Evolutionary conservation across 2,888 invertebrate species (phyloP), one percentile per base, ranked within the genome.

Genomic region (Gisinianus flammeolus): DNA sequence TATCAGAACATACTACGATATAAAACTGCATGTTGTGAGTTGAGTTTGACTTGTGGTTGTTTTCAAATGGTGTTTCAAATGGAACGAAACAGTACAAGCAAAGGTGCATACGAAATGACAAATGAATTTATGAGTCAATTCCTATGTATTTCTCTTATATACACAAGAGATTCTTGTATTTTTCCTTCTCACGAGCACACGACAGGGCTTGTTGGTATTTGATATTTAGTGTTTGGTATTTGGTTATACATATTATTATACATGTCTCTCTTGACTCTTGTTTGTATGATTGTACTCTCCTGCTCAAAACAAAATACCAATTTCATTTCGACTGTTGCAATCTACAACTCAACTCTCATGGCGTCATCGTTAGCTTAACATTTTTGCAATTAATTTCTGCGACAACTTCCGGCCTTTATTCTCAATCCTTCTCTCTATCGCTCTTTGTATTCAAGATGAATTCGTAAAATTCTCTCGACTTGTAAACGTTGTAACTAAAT

Each of bases 351-450:
- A 44, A 26, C n/a, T 22, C n/a, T 24, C 35, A 44, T 71, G 28
- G 10, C 31, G 71, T 71, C 71, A 71, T 56, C 71, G 66, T 71
- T 26, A 52, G 52, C 16, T 30, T 71, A 1, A 30, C 71, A 71
- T 56, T 71, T 56, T 71, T 24, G 56, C 71, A 71, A 71, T 71
- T 71, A 71, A 71, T 56, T 26, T 70, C 19, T 54, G 56, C 56
- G 71, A 71, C 56, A 56, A 71, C 71, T 71, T 71, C 71, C 71
- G 56, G 71, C 56, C 71, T 71, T 71, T 71, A 56, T 71, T 28
- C 31, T 28, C 71, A 26, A 24, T 28, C 16, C 30, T 56, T n/a
- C 19, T 0, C 71, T 70, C 24, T 5, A n/a, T 64, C 5, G 26
- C 64, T 64, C 22, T 64, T 26, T 64, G 4, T n/a, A 54, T n/a